Evolutionary conservation across 2,113 vertebrate genomes (phyloP), one percentile per base, ranked within the genome.

Genomic region (Mus pahari): DNA sequence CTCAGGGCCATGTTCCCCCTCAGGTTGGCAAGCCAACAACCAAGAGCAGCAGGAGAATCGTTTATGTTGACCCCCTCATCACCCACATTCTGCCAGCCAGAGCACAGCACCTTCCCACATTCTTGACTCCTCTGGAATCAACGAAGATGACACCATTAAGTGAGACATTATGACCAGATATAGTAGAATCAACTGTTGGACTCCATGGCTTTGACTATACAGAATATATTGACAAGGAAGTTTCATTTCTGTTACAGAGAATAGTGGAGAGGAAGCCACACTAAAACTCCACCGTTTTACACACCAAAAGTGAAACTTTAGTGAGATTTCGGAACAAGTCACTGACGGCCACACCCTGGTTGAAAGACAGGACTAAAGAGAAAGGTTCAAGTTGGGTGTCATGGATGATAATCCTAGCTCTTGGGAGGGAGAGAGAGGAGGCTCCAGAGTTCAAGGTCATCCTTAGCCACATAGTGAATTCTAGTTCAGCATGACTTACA

Each of bases 201-300:
- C 42, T 66, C 66, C 13, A 39, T 42, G 24, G 5, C 12, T 86
- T 73, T 88, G 53, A 17, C 50, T 77, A 22, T 71, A n/a, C 17
- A 70, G 31, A 42, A 68, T 55, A 42, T 7, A 94, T 48, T 79
- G 5, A 79, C 4, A 31, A 88, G 11, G 53, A 71, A 83, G 48
- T 19, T 78, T 92, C 58, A 71, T 71, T 88, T 96, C 50, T 93
- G 36, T 36, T 79, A 84, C 62, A 70, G 86, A 84, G 58, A 94
- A 48, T 20, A 9, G 13, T n/a, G 16, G 60, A 90, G 50, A 19
- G 86, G 91, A 89, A 3, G 45, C 62, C 50, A 8, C 24, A 75
- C 64, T 62, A 55, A 73, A 97, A 78, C 14, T 58, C 88, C 39
- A 50, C 28, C 33, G 77, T 90, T 86, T 79, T 86, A 71, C 71